phyloP scores from a whole-genome alignment of 2,113 vertebrate species.

The Coptodon rendalli region DNA sequence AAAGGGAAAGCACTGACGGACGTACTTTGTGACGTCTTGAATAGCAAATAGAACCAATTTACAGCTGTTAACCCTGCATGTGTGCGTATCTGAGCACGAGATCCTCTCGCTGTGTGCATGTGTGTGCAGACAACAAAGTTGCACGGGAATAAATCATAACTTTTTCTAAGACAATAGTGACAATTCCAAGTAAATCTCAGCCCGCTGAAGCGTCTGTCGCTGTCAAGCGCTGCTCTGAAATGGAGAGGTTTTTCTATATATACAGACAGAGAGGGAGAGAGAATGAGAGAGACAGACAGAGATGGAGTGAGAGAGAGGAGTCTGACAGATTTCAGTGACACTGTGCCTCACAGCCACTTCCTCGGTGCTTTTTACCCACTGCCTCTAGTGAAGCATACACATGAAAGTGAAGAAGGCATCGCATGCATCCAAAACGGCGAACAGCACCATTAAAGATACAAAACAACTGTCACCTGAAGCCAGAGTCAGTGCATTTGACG shows the following conservation, averaged over 20 bases:
- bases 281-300: background rate
- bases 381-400: slow-evolving; percentile 57
- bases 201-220: slow-evolving; percentile 1
- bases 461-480: slow-evolving; percentile 59
- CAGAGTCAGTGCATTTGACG: slow-evolving; percentile 18
- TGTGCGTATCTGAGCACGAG: background rate
- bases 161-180: slow-evolving; percentile 43
- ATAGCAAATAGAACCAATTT: background rate
- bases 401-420: slow-evolving; percentile 47
- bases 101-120: background rate
- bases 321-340: slow-evolving; percentile 59
- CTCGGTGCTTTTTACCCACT: slow-evolving; percentile 19
- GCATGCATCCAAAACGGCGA: slow-evolving; percentile 19
- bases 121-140: background rate
- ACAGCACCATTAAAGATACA: slow-evolving; percentile 42
- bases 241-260: background rate
- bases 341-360: slow-evolving; percentile 46
- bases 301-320: slow-evolving; percentile 26
- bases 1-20: background rate
- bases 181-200: slow-evolving; percentile 27
- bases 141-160: slow-evolving; percentile 43
- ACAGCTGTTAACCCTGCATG: background rate
- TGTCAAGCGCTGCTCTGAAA: slow-evolving; percentile 2
- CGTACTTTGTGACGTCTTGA: background rate
- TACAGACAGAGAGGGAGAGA: background rate